A percentile compares a stretch with the other conserved stretches of the same genome.
phyloP scores from a whole-genome alignment of 2,888 invertebrate species.

The Argyresthia albistria region DNA sequence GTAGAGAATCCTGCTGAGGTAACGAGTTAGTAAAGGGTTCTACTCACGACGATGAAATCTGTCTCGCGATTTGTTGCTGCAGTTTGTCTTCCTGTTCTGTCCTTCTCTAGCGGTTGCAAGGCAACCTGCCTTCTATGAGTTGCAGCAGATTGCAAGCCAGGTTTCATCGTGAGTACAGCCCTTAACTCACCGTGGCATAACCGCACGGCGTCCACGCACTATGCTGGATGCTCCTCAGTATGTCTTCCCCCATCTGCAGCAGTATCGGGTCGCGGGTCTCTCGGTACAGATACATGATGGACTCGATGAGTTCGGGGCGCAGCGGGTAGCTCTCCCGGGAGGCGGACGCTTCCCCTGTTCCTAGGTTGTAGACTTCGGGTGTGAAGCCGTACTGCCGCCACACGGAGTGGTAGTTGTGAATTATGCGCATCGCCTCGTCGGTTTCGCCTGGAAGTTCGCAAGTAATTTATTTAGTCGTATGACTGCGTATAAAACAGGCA shows the following conservation, averaged over 20 bases:
- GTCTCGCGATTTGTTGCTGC: no score
- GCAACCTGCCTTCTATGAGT: no score
- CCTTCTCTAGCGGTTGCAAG: no score
- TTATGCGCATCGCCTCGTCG: constrained; percentile 90
- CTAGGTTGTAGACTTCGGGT: constrained; percentile 98
- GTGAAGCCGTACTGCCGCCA: constrained; percentile 98
- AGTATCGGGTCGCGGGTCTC: constrained; percentile 95
- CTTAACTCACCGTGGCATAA: constrained; percentile 90
- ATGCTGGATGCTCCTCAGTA: constrained; percentile 93
- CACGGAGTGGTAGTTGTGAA: constrained; percentile 96
- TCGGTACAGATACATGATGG: constrained; percentile 95
- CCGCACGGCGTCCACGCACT: constrained; percentile 95
- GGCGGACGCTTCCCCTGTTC: constrained; percentile 86
- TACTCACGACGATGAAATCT: no score
- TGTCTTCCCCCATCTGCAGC: constrained; percentile 94
- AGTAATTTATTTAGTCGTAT: no score
- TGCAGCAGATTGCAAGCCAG: no score
- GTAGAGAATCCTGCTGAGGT: no score
- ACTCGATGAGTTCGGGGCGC: constrained; percentile 96
- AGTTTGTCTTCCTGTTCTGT: no score
- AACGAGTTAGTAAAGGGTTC: no score
- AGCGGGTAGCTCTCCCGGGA: constrained; percentile 93
- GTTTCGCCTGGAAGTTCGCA: constrained; percentile 94
- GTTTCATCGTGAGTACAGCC: no score
- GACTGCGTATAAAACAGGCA: no score